Evolutionary conservation across 2,797 vertebrate genomes (phyloP).

Genomic region (Aselliscus stoliczkanus): DNA sequence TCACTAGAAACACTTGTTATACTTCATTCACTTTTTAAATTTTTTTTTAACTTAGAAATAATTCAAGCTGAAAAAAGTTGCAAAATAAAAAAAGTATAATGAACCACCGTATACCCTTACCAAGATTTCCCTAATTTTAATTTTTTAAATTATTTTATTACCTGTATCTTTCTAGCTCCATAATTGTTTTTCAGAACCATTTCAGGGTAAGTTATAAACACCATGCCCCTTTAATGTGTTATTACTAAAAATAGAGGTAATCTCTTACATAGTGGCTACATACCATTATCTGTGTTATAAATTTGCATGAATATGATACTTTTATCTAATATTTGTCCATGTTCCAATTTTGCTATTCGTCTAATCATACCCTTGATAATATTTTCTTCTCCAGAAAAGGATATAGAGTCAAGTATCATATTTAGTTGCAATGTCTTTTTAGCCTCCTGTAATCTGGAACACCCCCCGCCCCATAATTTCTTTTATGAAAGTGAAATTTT

Average conservation of each 20-base stretch:
- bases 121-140: neutral
- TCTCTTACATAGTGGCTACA: neutral
- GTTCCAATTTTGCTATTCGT: neutral
- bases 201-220: neutral
- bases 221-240: neutral
- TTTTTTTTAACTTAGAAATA: neutral
- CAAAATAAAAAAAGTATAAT: neutral
- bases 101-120: neutral
- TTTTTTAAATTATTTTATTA: neutral
- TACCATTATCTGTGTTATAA: neutral
- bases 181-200: neutral
- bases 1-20: neutral
- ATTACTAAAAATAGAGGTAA: neutral
- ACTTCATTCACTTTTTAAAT: neutral
- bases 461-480: neutral
- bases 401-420: neutral
- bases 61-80: neutral
- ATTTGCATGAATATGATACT: neutral
- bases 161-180: neutral
- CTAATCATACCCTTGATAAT: neutral
- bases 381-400: neutral
- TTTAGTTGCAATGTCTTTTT: neutral
- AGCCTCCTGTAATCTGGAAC: neutral
- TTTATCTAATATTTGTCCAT: neutral
- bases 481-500: neutral